These are phyloP conservation scores for Ornithoptera priamus DNA, from an alignment of 2,888 invertebrate genomes.

Conservation along the genomic window DNA sequence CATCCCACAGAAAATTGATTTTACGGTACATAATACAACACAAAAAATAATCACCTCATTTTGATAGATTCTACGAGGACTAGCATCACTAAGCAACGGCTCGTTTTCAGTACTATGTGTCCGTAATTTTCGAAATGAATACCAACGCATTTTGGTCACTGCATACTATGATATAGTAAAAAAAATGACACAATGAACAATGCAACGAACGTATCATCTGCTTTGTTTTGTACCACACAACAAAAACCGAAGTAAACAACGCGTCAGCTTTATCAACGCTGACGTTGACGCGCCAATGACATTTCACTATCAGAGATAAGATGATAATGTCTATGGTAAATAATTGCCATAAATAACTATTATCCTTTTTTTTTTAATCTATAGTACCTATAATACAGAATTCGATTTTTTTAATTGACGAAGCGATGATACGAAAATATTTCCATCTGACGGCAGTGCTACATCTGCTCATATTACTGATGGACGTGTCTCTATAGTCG, in stretches of 20 bases:
- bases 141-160: conserved; percentile 55
- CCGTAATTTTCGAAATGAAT: conserved; percentile 48
- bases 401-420: too few relatives aligned
- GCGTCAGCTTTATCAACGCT: conserved; percentile 1
- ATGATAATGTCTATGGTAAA: neutral
- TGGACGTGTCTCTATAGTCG: too few relatives aligned
- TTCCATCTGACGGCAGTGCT: too few relatives aligned
- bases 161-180: neutral
- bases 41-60: conserved; percentile 48
- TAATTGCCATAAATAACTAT: too few relatives aligned
- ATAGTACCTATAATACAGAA: too few relatives aligned
- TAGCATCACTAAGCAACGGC: conserved; percentile 49
- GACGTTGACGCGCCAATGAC: neutral
- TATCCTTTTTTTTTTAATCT: too few relatives aligned
- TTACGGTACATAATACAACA: too few relatives aligned
- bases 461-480: too few relatives aligned
- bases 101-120: conserved; percentile 53
- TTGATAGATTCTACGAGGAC: conserved; percentile 41
- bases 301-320: neutral
- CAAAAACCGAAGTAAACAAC: neutral
- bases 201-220: neutral
- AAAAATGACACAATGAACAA: neutral
- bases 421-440: too few relatives aligned
- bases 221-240: neutral
- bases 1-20: too few relatives aligned